Conservation (phyloP, 2,888 invertebrate species). For the Hirtodrosophila alboralis region DNA sequence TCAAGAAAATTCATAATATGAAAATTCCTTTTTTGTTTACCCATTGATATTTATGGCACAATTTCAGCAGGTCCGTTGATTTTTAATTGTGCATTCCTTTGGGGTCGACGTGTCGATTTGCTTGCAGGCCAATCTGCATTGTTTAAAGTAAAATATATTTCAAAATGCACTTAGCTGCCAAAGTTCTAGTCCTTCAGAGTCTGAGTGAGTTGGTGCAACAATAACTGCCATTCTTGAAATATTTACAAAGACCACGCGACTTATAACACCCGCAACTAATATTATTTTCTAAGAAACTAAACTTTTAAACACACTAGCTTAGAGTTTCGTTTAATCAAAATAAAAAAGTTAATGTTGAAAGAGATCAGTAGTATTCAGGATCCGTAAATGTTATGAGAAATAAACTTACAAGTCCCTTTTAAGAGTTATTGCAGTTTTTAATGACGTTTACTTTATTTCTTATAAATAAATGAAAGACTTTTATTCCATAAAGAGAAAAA, state of each 20-base stretch:
- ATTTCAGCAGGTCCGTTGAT: constrained; percentile 21
- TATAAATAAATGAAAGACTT: no score
- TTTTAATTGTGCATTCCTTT: constrained; percentile 56
- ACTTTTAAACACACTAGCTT: constrained; percentile 10
- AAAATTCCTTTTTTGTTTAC: constrained; percentile 28
- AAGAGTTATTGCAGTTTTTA: no score
- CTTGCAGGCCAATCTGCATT: constrained; percentile 21
- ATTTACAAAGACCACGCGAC: constrained; percentile 33
- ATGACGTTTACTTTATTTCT: no score
- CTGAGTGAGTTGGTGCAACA: constrained; percentile 16
- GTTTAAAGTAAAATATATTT: constrained; percentile 33
- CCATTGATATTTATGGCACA: constrained; percentile 55
- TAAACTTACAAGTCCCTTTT: no score
- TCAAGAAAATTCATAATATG: neutral
- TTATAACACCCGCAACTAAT: constrained; percentile 24
- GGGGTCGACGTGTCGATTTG: constrained; percentile 10
- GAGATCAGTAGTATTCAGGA: no score
- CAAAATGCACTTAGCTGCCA: constrained; percentile 56
- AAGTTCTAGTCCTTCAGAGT: constrained; percentile 7
- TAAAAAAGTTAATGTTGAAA: neutral
- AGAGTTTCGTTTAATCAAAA: neutral
- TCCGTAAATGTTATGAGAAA: no score
- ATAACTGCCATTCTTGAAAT: constrained; percentile 26
- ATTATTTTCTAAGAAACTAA: neutral
- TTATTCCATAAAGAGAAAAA: no score